Percentiles rank a stretch among this genome's conserved stretches.
phyloP scores from a whole-genome alignment of 2,113 vertebrate species.

The Salvelinus alpinus region DNA sequence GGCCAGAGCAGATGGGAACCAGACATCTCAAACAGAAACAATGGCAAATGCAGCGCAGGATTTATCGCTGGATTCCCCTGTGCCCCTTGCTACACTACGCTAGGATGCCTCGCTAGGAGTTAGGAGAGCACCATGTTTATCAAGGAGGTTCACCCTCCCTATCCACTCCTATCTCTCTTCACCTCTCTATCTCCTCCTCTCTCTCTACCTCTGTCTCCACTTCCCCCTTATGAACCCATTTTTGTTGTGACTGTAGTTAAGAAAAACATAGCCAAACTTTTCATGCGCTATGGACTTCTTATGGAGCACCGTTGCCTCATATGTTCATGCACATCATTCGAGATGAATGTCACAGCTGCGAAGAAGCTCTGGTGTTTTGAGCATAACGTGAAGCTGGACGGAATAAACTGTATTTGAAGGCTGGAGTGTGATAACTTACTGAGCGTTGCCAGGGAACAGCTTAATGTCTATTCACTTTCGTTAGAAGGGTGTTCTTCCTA shows the following conservation, averaged over 20 bases:
- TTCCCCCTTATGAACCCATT: conserved; percentile 15
- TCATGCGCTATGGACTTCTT: conserved; percentile 34
- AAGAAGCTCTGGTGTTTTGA: neutral
- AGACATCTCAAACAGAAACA: conserved; percentile 69
- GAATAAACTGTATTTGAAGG: neutral
- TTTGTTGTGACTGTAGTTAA: conserved; percentile 49
- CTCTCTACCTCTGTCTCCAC: neutral
- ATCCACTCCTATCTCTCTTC: neutral
- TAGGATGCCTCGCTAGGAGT: neutral
- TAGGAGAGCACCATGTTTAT: conserved; percentile 31
- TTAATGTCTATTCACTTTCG: neutral
- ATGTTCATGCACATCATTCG: neutral
- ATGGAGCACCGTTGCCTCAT: conserved; percentile 22
- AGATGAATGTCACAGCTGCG: neutral
- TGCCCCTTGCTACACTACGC: neutral
- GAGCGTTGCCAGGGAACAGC: neutral
- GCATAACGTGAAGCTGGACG: neutral
- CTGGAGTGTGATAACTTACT: neutral
- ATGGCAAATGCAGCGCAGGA: conserved; percentile 41
- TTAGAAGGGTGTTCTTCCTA: neutral
- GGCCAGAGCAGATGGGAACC: conserved; percentile 81
- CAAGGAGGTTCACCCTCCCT: conserved; percentile 8
- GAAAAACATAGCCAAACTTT: conserved; percentile 28
- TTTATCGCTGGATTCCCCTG: conserved; percentile 44
- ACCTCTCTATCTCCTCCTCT: conserved; percentile 6